Percentiles rank a stretch among this genome's conserved stretches.
Evolutionary conservation across 1,140 invertebrate species (phyloP).

Genomic region (Aricia agestis): DNA sequence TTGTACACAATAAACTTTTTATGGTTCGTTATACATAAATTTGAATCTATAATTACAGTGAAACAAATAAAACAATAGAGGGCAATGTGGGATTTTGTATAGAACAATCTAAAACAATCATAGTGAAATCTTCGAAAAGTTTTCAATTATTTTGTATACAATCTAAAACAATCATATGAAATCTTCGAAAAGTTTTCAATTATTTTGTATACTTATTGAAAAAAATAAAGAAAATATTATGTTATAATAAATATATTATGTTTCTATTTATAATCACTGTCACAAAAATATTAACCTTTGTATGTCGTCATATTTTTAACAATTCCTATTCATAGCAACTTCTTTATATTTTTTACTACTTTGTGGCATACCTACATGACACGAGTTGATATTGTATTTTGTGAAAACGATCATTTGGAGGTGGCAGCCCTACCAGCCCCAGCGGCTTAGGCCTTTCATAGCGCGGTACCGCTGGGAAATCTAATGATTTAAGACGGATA

Average conservation of each 20-base stretch:
- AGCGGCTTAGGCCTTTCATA: conserved; percentile 31
- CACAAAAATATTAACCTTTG: too few species aligned
- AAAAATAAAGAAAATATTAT: too few species aligned
- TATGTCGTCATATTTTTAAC: too few species aligned
- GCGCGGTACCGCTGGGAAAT: conserved; percentile 42
- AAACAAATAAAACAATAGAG: neutral
- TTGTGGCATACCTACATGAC: neutral
- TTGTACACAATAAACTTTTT: conserved; percentile 4
- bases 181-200: too few species aligned
- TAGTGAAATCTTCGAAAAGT: too few species aligned
- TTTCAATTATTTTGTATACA: too few species aligned
- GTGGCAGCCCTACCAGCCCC: conserved; percentile 23
- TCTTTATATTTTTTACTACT: too few species aligned
- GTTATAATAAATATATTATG: too few species aligned
- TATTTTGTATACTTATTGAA: too few species aligned
- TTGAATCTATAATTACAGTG: neutral
- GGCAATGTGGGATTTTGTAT: neutral
- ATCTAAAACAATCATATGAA: too few species aligned
- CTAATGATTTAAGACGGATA: conserved; percentile 45
- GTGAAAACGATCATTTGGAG: neutral
- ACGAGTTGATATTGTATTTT: neutral
- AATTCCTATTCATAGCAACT: too few species aligned
- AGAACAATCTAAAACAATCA: neutral
- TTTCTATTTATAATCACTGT: too few species aligned
- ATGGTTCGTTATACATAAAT: conserved; percentile 3